A percentile compares a stretch with the other conserved stretches of the same genome.
Evolutionary conservation across 1,140 invertebrate species (phyloP).

Genomic region (Drosophila watanabei): DNA sequence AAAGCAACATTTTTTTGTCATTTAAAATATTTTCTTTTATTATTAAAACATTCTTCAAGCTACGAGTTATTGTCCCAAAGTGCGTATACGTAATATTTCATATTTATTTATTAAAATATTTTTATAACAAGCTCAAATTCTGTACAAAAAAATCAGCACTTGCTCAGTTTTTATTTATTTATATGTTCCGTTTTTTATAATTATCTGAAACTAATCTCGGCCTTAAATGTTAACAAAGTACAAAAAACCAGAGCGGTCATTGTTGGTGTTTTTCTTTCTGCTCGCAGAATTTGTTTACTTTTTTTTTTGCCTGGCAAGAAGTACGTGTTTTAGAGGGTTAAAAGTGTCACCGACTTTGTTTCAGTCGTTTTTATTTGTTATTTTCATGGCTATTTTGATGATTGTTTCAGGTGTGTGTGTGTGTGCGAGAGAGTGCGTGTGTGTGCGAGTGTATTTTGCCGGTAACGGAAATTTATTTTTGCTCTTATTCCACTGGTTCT

Average conservation of each 20-base stretch:
- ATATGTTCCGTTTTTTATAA: no score
- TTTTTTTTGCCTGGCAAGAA: slow-evolving; percentile 14
- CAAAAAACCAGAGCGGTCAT: not conserved
- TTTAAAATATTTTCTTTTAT: no score
- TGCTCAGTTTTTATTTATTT: no score
- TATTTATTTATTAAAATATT: not conserved
- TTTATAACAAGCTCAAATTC: not conserved
- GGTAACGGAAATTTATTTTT: slow-evolving; percentile 71
- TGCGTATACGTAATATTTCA: not conserved
- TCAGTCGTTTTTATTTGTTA: not conserved
- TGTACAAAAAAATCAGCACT: not conserved
- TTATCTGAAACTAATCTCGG: not conserved
- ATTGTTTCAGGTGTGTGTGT: not conserved
- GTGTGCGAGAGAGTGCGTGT: slow-evolving; percentile 7
- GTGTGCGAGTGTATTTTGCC: slow-evolving; percentile 33
- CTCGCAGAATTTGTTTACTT: not conserved
- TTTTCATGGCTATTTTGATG: slow-evolving; percentile 14
- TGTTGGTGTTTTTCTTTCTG: not conserved
- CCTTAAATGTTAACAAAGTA: not conserved
- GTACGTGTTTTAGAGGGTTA: slow-evolving; percentile 7
- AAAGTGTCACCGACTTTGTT: slow-evolving; percentile 12
- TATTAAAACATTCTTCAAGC: no score
- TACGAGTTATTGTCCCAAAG: not conserved
- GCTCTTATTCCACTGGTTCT: slow-evolving; percentile 54
- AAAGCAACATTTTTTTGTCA: no score